Conservation (phyloP, 2,888 invertebrate genomes). For the Eudemis profundana region DNA sequence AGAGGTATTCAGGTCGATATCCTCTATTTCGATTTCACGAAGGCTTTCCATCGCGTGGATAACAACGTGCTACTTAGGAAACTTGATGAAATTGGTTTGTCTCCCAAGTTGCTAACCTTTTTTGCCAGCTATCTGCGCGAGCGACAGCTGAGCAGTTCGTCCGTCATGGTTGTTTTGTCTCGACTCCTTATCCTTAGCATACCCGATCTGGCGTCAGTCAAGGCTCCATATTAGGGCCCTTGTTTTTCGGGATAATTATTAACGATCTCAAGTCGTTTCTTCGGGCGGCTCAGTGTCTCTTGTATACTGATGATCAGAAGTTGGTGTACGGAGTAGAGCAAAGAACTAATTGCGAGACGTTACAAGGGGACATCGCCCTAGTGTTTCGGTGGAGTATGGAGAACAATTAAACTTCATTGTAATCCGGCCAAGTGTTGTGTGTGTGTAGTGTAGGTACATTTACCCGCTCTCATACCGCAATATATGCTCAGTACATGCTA, state of each 20-base stretch:
- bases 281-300: background rate
- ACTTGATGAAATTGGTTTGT: conserved; percentile 38
- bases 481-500: background rate
- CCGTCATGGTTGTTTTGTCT: conserved; percentile 24
- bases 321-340: conserved; percentile 8
- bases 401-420: background rate
- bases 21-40: conserved; percentile 42
- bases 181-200: conserved; percentile 37
- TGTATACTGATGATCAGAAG: background rate
- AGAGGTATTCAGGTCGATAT: conserved; percentile 41
- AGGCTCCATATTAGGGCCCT: conserved; percentile 19
- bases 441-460: conserved; percentile 6
- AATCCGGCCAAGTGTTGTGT: conserved; percentile 4
- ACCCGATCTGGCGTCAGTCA: conserved; percentile 44
- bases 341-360: conserved; percentile 3
- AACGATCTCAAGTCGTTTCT: background rate
- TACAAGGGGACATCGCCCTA: conserved; percentile 9
- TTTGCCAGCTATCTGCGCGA: conserved; percentile 32
- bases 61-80: conserved; percentile 37
- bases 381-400: conserved; percentile 12
- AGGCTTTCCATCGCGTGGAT: conserved; percentile 38
- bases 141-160: conserved; percentile 33
- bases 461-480: background rate
- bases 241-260: background rate
- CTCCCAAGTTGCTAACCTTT: conserved; percentile 37